Evolutionary conservation across 2,888 invertebrate genomes (phyloP).

Genomic region (Drosophila kuntzei): DNA sequence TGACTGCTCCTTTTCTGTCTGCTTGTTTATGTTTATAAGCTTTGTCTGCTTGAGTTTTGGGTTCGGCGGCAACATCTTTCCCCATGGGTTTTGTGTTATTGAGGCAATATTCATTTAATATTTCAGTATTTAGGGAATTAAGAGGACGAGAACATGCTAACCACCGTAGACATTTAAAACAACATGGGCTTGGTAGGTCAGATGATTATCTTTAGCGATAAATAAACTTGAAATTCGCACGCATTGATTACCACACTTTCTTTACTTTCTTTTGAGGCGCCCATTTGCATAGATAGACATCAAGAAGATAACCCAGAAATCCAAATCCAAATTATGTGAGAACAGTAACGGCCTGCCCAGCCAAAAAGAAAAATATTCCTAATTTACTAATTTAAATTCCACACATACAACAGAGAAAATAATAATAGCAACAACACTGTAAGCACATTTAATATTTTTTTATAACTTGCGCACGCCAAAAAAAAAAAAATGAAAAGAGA

Average conservation of each 20-base stretch:
- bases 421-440: slow-evolving; percentile 15
- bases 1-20: background rate
- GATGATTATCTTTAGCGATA: slow-evolving; percentile 7
- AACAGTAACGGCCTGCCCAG: slow-evolving; percentile 33
- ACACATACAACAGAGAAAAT: slow-evolving; percentile 43
- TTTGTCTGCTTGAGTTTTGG: background rate
- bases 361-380: slow-evolving; percentile 26
- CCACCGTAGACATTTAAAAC: background rate
- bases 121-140: slow-evolving; percentile 31
- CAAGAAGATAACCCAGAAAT: slow-evolving; percentile 31
- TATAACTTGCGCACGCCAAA: slow-evolving; percentile 45
- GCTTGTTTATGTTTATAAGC: slow-evolving; percentile 1
- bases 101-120: slow-evolving; percentile 33
- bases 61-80: too few species aligned
- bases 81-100: background rate
- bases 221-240: slow-evolving; percentile 47
- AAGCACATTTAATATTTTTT: slow-evolving; percentile 51
- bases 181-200: slow-evolving; percentile 8
- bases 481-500: slow-evolving; percentile 15
- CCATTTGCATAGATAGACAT: slow-evolving; percentile 64
- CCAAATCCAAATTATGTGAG: slow-evolving; percentile 25
- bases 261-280: slow-evolving; percentile 41
- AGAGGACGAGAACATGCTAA: background rate
- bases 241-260: slow-evolving; percentile 59
- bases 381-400: slow-evolving; percentile 80